Evolutionary conservation across 2,888 invertebrate species (phyloP), one percentile per base, ranked within the genome.

Genomic region (Eristalis intricaria): DNA sequence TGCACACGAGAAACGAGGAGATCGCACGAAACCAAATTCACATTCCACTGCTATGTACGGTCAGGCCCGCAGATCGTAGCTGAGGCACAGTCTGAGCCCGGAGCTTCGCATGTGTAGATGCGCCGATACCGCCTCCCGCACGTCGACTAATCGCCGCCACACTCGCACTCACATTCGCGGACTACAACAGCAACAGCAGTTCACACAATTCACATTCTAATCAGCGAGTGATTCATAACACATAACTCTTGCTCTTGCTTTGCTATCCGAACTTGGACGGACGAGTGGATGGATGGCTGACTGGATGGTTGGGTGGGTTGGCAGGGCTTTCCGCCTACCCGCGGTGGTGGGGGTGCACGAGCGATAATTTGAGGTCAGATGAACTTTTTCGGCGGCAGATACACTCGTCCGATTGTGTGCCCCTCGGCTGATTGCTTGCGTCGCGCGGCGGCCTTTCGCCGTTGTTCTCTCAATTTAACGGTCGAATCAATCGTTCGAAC

Each of bases 161-260:
- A 83, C 63, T 38, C 35, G 40, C 69, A 63, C 22, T 38, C 61
- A 56, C 65, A 19, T 32, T 23, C 32, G 15, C 58, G 26, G 15
- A 38, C 50, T 8, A 50, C 50, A 50, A 19, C 50, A 19, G 19
- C 19, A 19, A 19, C 19, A 2, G 7, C 50, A 73, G 75, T 80
- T 87, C 61, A 50, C 19, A 50, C 50, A 73, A 78, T 80, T 87
- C 61, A 78, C 83, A 83, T 87, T 87, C 87, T 87, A 87, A 87
- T 87, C 87, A 87, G 76, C 64, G 65, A 29, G 43, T 87, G 87
- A 87, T 76, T 84, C 79, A 84, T 76, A 80, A 50, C 19, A 69
- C 71, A n/a, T n/a, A n/a, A n/a, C n/a, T n/a, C n/a, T n/a, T n/a
- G n/a, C 64, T 75, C 32, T 3, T 4, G 56, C 43, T 71, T 43